Base-by-base conservation (phyloP, 2,797 vertebrate genomes). In the Cetoscarus ocellatus region DNA sequence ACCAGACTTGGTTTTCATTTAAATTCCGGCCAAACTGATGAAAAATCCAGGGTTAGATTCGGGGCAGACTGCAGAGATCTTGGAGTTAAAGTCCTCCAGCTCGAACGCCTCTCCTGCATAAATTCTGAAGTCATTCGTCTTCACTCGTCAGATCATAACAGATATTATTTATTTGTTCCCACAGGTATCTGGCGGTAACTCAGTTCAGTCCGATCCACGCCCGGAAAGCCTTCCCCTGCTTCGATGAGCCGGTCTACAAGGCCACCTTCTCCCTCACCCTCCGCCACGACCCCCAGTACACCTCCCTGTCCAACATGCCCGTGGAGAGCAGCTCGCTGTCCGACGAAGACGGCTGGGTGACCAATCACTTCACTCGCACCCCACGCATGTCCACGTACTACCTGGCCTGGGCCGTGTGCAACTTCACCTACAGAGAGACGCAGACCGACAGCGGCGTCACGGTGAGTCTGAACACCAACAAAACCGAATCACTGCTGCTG, bases 301-400 rank as follows among this genome's bases (percentile, higher is more conserved):
- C 95, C 66, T 96, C 96, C 47, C 94, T 98, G 77, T 96, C 96
- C 82, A 98, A 98, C 85, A 97, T 98, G 97, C 96, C 97, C 0
- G 92, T 96, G 56, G 95, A 96, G 84, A 95, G 94, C 54, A 77
- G 75, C 80, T 93, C 86, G 0, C 91, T 93, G 88, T 90, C 94
- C 52, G 96, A 96, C 51, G 96, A 96, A 80, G 96, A 96, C 36
- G 95, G 95, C 91, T 96, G 95, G 95, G 82, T 95, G 79, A 96
- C 95, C 49, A 95, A 96, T 47, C 95, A 94, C 82, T 98, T 98
- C 80, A 94, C 95, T 68, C 95, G 96, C 61, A 97, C 96, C 8
- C 97, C 97, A 1, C 96, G 96, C 72, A 98, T 98, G 97, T 98
- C 97, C 83, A 97, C 97, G 0, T 98, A 98, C 85, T 97, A 96